These are phyloP conservation scores for Lagocephalus sceleratus DNA, from an alignment of 2,797 vertebrate genomes.

Conservation along the genomic window DNA sequence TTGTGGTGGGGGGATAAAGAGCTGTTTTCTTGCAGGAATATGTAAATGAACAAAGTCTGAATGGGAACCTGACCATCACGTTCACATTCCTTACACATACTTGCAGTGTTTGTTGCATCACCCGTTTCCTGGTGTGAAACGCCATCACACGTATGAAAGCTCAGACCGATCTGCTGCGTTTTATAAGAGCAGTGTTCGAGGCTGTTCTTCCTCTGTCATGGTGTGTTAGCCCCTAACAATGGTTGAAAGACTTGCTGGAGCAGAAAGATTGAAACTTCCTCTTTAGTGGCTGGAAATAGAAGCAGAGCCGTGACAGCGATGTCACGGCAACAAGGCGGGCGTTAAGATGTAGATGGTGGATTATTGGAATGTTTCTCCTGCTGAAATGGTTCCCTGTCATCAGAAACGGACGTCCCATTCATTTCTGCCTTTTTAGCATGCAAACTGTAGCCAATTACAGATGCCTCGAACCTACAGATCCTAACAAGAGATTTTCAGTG, in stretches of 20 bases:
- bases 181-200: constrained; percentile 12
- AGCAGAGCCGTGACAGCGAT: constrained; percentile 26
- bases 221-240: constrained; percentile 57
- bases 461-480: constrained; percentile 41
- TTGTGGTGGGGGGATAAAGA: too few relatives aligned
- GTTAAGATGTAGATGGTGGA: constrained; percentile 35
- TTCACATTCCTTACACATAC: too few relatives aligned
- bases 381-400: constrained; percentile 38
- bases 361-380: constrained; percentile 37
- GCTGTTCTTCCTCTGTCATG: constrained; percentile 42
- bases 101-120: too few relatives aligned
- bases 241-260: constrained; percentile 45
- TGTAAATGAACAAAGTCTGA: too few relatives aligned
- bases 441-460: constrained; percentile 38
- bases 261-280: constrained; percentile 42
- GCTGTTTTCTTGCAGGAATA: too few relatives aligned
- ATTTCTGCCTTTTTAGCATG: constrained; percentile 39
- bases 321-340: constrained; percentile 12
- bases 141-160: too few relatives aligned
- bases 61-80: too few relatives aligned
- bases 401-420: constrained; percentile 23
- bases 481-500: too few relatives aligned
- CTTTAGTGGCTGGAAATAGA: constrained; percentile 34
- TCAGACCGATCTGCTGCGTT: too few relatives aligned
- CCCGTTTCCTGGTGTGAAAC: too few relatives aligned